Conservation (phyloP, 1,140 invertebrate species). For the Diabrotica undecimpunctata region DNA sequence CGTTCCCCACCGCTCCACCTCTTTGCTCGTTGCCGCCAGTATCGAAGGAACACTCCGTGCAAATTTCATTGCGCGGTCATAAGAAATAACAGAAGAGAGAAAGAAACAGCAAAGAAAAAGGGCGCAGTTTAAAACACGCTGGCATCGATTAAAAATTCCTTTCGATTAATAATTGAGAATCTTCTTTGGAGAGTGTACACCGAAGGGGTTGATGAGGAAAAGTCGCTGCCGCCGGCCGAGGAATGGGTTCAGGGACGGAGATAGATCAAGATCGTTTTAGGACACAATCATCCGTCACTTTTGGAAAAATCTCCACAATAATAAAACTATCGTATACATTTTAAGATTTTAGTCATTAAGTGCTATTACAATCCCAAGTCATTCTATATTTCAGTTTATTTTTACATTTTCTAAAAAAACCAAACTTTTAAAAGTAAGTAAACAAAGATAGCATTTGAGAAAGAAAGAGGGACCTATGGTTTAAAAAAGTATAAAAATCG, state of each 20-base stretch:
- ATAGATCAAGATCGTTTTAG: too few species aligned
- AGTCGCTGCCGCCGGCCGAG: conserved; percentile 17
- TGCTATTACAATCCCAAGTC: too few species aligned
- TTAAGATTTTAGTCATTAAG: too few species aligned
- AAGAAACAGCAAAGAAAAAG: conserved; percentile 35
- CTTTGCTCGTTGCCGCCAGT: neutral
- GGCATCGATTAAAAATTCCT: conserved; percentile 49
- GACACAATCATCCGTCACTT: too few species aligned
- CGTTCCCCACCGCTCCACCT: neutral
- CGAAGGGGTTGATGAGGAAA: conserved; percentile 43
- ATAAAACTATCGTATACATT: too few species aligned
- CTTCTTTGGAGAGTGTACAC: conserved; percentile 46
- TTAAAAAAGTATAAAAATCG: too few species aligned
- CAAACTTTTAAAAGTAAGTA: too few species aligned
- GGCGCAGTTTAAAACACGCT: conserved; percentile 42
- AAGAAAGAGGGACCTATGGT: too few species aligned
- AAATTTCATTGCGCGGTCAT: conserved; percentile 8
- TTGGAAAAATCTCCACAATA: too few species aligned
- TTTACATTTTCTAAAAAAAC: too few species aligned
- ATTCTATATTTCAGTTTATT: too few species aligned
- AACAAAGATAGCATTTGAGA: too few species aligned
- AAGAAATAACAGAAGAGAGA: conserved; percentile 23
- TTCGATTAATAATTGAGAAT: conserved; percentile 49
- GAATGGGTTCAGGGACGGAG: conserved; percentile 17
- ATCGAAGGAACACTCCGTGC: neutral